Percentiles rank a stretch among this genome's conserved stretches.
Evolutionary conservation across 1,140 invertebrate genomes (phyloP).

Genomic region (Drosophila nigrodunni): DNA sequence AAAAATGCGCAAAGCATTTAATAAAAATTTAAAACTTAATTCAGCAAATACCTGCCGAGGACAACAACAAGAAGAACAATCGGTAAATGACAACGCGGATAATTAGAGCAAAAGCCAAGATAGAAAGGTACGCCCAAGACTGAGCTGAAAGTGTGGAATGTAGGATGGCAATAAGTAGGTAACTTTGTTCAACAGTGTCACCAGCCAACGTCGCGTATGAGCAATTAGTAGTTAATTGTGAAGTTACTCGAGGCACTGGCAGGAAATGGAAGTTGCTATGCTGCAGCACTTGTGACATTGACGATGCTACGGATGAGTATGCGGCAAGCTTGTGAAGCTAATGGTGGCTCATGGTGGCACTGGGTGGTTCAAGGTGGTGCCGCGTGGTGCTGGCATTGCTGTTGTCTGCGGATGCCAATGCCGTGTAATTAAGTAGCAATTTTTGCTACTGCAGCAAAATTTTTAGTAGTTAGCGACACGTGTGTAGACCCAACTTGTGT

Average conservation of each 20-base stretch:
- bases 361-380: neutral
- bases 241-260: conserved; percentile 64
- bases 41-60: conserved; percentile 66
- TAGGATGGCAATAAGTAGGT: neutral
- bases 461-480: conserved; percentile 60
- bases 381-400: neutral
- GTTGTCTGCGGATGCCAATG: conserved; percentile 39
- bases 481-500: conserved; percentile 3
- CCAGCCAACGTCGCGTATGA: conserved; percentile 76
- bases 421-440: conserved; percentile 78
- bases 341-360: neutral
- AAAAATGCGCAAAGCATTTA: conserved; percentile 78
- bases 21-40: conserved; percentile 83
- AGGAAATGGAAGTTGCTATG: conserved; percentile 39
- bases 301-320: conserved; percentile 51
- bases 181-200: conserved; percentile 64
- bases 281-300: conserved; percentile 74
- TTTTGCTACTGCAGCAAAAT: conserved; percentile 76
- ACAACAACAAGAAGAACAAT: conserved; percentile 30
- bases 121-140: conserved; percentile 15
- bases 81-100: conserved; percentile 65
- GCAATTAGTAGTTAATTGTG: conserved; percentile 82
- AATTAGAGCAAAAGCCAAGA: conserved; percentile 59
- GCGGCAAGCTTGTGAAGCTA: conserved; percentile 20
- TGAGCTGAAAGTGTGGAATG: conserved; percentile 10